Conservation (phyloP, 2,113 vertebrate species). For the Ovis aries region DNA sequence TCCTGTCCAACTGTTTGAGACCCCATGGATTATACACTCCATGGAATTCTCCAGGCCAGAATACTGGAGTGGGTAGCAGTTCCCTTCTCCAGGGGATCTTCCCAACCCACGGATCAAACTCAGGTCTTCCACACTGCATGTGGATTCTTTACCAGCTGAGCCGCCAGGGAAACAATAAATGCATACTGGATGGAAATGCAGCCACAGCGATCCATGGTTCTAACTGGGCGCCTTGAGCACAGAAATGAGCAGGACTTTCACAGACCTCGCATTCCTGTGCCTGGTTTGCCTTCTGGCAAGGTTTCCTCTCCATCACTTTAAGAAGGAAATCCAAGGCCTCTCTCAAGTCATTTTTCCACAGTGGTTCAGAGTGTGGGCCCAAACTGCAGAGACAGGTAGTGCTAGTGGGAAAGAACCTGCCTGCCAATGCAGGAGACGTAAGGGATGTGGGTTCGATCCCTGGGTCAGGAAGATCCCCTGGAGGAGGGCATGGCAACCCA, state of each 20-base stretch:
- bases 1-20: neutral
- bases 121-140: neutral
- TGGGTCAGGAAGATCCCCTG: neutral
- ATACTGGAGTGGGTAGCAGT: neutral
- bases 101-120: neutral
- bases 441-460: neutral
- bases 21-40: neutral
- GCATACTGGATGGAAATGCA: rapidly evolving
- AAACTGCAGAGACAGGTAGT: neutral
- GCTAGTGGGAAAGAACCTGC: neutral
- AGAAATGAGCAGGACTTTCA: neutral
- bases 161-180: neutral
- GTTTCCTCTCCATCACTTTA: neutral
- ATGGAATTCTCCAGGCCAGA: neutral
- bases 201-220: rapidly evolving
- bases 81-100: neutral
- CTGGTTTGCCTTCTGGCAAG: neutral
- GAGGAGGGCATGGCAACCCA: neutral
- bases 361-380: neutral
- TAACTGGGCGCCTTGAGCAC: rapidly evolving
- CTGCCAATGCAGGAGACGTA: neutral
- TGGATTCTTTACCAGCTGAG: neutral
- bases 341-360: neutral
- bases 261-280: rapidly evolving
- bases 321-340: neutral